Conservation (phyloP, 2,888 invertebrate species). For the Trilocha varians region DNA sequence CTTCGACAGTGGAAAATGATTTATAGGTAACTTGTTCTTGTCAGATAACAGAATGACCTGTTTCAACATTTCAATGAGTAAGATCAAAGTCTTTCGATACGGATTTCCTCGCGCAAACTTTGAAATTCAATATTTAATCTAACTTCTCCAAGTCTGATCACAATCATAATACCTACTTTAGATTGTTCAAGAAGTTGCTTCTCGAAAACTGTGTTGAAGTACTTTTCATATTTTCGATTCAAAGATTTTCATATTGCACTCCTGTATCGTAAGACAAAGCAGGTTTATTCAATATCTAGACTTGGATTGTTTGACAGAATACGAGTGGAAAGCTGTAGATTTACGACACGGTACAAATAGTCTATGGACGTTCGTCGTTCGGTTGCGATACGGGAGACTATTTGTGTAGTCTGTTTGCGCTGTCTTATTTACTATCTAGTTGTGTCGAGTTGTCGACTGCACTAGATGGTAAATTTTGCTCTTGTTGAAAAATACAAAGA, state of each 20-base stretch:
- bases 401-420: neutral
- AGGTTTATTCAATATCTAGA: neutral
- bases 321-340: neutral
- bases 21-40: conserved; percentile 21
- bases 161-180: neutral
- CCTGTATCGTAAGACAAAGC: neutral
- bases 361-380: neutral
- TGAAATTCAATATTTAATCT: neutral
- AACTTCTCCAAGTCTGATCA: neutral
- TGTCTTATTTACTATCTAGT: conserved; percentile 8
- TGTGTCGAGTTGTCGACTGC: conserved; percentile 4
- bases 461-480: neutral
- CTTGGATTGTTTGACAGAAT: neutral
- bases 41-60: conserved; percentile 10
- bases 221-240: neutral
- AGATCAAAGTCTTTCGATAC: conserved; percentile 11
- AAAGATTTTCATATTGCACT: neutral
- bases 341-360: neutral
- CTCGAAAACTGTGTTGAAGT: neutral
- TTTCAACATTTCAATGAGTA: conserved; percentile 14
- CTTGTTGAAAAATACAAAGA: too few species aligned
- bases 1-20: conserved; percentile 22
- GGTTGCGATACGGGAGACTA: neutral
- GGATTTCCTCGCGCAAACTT: neutral
- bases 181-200: neutral